Evolutionary conservation across 2,113 vertebrate species (phyloP).

Genomic region (Pholis gunnellus): DNA sequence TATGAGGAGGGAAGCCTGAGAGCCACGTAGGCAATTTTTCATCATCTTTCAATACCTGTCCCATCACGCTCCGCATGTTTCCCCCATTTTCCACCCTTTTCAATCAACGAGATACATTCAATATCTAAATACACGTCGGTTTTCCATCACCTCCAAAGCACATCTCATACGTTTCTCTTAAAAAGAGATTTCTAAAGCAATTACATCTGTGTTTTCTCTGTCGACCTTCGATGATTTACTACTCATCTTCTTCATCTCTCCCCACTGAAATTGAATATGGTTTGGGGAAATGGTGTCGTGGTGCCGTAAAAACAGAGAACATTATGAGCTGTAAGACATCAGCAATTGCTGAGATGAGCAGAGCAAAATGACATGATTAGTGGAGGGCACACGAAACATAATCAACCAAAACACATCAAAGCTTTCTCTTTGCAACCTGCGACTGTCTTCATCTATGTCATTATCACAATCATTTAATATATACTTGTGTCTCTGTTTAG

Average conservation of each 20-base stretch:
- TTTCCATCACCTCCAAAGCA: constrained; percentile 20
- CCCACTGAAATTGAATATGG: constrained; percentile 32
- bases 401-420: constrained; percentile 38
- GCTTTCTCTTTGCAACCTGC: constrained; percentile 8
- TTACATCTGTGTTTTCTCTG: constrained; percentile 15
- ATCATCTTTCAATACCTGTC: background rate
- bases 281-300: constrained; percentile 23
- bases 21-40: background rate
- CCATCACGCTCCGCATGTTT: constrained; percentile 10
- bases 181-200: constrained; percentile 29
- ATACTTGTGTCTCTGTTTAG: constrained; percentile 9
- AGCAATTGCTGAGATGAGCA: constrained; percentile 39
- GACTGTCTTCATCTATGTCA: constrained; percentile 19
- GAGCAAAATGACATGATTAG: constrained; percentile 46
- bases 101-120: constrained; percentile 25
- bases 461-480: constrained; percentile 21
- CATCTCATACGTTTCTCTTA: background rate
- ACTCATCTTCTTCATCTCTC: constrained; percentile 11
- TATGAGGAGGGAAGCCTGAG: background rate
- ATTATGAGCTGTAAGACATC: constrained; percentile 40
- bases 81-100: background rate
- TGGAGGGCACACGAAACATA: constrained; percentile 19
- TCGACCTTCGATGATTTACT: constrained; percentile 1
- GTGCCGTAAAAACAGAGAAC: constrained; percentile 5
- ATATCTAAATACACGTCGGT: constrained; percentile 4